Conservation (phyloP, 2,797 vertebrate species). For the Glossophaga mutica region DNA sequence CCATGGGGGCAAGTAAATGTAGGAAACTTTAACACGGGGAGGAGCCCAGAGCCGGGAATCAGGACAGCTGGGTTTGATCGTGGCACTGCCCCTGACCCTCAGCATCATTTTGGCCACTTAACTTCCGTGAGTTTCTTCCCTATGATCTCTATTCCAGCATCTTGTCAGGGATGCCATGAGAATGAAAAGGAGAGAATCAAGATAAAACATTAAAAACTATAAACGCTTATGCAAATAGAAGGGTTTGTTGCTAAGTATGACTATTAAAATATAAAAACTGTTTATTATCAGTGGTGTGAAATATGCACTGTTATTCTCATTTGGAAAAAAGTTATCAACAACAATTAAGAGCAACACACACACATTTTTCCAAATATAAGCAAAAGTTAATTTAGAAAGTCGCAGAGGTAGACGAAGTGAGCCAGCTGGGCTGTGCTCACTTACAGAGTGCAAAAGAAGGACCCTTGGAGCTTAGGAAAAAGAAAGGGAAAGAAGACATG, state of each 20-base stretch:
- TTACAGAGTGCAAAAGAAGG: background rate
- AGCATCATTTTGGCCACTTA: background rate
- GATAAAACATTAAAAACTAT: background rate
- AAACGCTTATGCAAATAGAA: background rate
- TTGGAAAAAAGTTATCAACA: background rate
- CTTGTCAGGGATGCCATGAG: background rate
- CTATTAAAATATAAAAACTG: background rate
- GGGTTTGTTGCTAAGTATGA: background rate
- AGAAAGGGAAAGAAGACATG: background rate
- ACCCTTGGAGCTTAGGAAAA: background rate
- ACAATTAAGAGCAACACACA: background rate
- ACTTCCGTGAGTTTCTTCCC: background rate
- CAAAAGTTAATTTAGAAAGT: background rate
- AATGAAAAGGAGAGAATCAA: background rate
- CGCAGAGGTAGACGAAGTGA: background rate
- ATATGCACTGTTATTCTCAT: background rate
- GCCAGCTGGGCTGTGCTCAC: background rate
- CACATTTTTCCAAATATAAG: background rate
- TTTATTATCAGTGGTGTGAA: background rate
- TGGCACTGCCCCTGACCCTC: background rate
- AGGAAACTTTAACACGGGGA: background rate
- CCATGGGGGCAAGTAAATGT: background rate
- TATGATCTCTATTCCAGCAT: background rate
- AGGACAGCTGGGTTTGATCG: background rate
- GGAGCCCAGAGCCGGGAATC: background rate